Conservation (phyloP, 2,888 invertebrate genomes). For the Cataglyphis livida region DNA sequence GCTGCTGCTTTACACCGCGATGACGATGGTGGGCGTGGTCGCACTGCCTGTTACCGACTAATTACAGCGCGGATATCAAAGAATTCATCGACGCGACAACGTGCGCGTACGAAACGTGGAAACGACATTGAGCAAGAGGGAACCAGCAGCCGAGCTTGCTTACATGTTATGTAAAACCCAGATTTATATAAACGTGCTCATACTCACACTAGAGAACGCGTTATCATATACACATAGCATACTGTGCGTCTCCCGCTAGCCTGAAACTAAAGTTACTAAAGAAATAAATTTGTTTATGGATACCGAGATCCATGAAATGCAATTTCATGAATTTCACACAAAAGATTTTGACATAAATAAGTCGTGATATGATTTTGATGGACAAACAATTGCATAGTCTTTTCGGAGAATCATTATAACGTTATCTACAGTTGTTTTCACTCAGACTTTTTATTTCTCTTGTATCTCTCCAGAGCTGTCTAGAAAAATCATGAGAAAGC, state of each 20-base stretch:
- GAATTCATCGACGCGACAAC: slow-evolving; percentile 81
- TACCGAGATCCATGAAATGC: not conserved
- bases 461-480: not conserved
- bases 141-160: slow-evolving; percentile 1
- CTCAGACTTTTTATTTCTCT: slow-evolving; percentile 1
- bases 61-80: slow-evolving; percentile 84
- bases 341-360: not conserved
- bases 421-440: slow-evolving; percentile 32
- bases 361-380: not conserved
- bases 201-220: slow-evolving; percentile 52
- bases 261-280: slow-evolving; percentile 9
- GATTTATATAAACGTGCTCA: slow-evolving; percentile 17
- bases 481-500: slow-evolving; percentile 32
- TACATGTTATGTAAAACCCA: slow-evolving; percentile 15
- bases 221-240: slow-evolving; percentile 1
- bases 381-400: not conserved
- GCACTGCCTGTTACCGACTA: slow-evolving; percentile 81
- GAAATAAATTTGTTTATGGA: slow-evolving; percentile 25
- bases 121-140: slow-evolving; percentile 16
- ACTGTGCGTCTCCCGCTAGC: not conserved
- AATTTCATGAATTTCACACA: not conserved
- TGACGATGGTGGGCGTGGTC: slow-evolving; percentile 61
- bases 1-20: slow-evolving; percentile 53
- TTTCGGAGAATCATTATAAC: not conserved
- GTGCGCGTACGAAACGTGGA: slow-evolving; percentile 29